Base-by-base conservation (phyloP, 1,140 invertebrate species). In the Eupristina koningsbergeri region DNA sequence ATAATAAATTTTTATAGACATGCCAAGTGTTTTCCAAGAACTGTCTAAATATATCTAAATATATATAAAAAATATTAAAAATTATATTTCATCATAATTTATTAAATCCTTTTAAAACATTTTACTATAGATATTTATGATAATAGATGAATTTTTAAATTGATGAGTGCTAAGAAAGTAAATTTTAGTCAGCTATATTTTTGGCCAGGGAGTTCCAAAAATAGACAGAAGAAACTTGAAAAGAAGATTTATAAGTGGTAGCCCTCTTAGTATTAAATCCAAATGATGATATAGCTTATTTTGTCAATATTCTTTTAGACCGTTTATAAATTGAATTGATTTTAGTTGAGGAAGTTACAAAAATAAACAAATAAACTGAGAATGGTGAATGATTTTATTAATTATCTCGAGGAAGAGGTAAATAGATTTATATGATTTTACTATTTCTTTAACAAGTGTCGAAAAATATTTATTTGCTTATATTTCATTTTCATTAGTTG, bases 201-300 rank as follows among this genome's bases (percentile, higher is more conserved):
- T 41, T 71, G 39, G 36, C 11, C 39, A 9, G 67, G 17, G 36
- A n/a, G 36, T n/a, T 71, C 67, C 19, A 41, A 71, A 71, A 71
- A 71, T 71, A 71, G 22, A 71, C 39, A 58, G 67, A 39, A 71
- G 39, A n/a, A 71, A 41, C 67, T 71, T 71, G 26, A 71, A 71
- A 71, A 26, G 67, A 41, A 41, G 67, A 71, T 71, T 71, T 71
- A 71, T 71, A 71, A 71, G 67, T n/a, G 36, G 67, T n/a, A 71
- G 39, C 39, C 67, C 34, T 71, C 67, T n/a, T 71, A n/a, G 22
- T n/a, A 41, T 71, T 71, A 39, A 71, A 39, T 6, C 9, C 3
- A 26, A 71, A 39, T 41, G 19, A 71, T 71, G 36, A 71, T 41
- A 41, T 22, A 26, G 22, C 19, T 71, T 36, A 41, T 71, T 39